Conservation (phyloP, 2,888 invertebrate genomes). For the Sinopyrophorus schimmeli region DNA sequence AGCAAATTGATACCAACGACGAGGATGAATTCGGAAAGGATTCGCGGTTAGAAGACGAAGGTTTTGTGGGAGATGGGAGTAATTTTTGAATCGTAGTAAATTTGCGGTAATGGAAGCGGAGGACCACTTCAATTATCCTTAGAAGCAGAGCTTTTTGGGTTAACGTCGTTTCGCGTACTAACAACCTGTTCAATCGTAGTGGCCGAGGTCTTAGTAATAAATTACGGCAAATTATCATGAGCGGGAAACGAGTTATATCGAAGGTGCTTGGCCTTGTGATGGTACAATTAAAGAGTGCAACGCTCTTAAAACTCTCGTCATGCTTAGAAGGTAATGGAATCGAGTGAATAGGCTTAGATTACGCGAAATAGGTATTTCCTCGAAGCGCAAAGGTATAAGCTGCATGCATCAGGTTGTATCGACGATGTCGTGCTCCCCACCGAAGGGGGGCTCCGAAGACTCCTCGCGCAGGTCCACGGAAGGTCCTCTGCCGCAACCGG, state of each 20-base stretch:
- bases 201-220: conserved; percentile 10
- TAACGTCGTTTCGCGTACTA: background rate
- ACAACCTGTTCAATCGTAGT: conserved; percentile 11
- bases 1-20: too few species aligned
- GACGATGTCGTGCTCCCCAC: conserved; percentile 42
- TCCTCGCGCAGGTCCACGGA: conserved; percentile 38
- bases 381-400: conserved; percentile 37
- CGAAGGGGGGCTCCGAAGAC: conserved; percentile 29
- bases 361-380: conserved; percentile 36
- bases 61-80: background rate
- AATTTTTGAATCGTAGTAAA: background rate
- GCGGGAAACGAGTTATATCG: background rate
- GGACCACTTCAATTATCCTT: conserved; percentile 10
- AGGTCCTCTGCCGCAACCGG: conserved; percentile 51
- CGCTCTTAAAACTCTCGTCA: conserved; percentile 34
- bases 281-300: conserved; percentile 33
- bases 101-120: conserved; percentile 3
- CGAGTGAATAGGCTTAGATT: conserved; percentile 39
- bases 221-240: conserved; percentile 6
- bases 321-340: conserved; percentile 34
- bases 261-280: conserved; percentile 33
- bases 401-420: conserved; percentile 55
- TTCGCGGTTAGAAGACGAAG: too few species aligned
- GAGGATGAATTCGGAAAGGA: too few species aligned
- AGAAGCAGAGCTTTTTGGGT: conserved; percentile 1